Conservation (phyloP, 2,888 invertebrate genomes). For the Ceramica pisi region DNA sequence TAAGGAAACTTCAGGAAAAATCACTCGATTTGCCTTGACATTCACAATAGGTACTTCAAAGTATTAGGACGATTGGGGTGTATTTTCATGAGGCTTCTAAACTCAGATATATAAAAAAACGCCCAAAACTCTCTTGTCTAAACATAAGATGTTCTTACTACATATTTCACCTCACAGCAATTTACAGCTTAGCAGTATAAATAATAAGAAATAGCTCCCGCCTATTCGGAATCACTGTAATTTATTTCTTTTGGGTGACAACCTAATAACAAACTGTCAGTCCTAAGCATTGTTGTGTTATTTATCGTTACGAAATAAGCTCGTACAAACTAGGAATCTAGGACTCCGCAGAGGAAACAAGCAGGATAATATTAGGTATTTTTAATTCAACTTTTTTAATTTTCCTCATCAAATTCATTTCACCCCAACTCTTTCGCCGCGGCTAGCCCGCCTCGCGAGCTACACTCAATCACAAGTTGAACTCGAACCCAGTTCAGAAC, state of each 20-base stretch:
- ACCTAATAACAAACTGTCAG: constrained; percentile 38
- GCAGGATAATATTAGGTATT: constrained; percentile 25
- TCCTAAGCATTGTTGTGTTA: constrained; percentile 36
- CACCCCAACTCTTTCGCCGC: constrained; percentile 39
- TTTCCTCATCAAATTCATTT: constrained; percentile 45
- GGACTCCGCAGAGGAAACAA: constrained; percentile 5
- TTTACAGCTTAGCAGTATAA: neutral
- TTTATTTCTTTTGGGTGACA: constrained; percentile 48
- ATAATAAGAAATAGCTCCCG: constrained; percentile 13
- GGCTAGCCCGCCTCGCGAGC: constrained; percentile 56
- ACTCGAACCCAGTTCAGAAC: constrained; percentile 67
- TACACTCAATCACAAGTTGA: constrained; percentile 71
- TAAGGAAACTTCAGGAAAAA: neutral
- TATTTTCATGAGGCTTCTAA: neutral
- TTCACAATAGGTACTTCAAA: neutral
- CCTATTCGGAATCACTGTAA: constrained; percentile 32
- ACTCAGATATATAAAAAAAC: neutral
- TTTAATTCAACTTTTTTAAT: constrained; percentile 43
- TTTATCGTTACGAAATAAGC: constrained; percentile 36
- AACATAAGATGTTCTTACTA: neutral
- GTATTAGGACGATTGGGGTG: neutral
- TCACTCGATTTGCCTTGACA: neutral
- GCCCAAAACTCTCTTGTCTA: neutral
- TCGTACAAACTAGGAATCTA: constrained; percentile 30
- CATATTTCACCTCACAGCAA: neutral